phyloP scores from a whole-genome alignment of 2,797 vertebrate genomes.

The Nasua narica region DNA sequence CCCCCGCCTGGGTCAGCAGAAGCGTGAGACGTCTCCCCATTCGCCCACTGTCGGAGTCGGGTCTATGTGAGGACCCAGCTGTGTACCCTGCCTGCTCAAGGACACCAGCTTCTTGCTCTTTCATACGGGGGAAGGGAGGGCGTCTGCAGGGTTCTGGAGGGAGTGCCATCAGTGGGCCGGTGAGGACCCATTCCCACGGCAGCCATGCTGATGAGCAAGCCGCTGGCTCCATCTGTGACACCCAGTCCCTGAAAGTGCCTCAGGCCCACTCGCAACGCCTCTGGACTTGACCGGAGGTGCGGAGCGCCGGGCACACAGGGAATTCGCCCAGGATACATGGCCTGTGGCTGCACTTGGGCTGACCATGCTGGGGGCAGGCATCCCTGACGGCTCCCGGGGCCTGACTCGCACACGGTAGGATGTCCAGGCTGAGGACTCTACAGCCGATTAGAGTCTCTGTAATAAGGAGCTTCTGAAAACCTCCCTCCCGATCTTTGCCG shows the following conservation, averaged over 20 bases:
- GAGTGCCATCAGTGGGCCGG: neutral
- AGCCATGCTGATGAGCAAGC: no score
- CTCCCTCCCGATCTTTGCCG: neutral
- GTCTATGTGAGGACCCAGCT: no score
- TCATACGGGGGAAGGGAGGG: no score
- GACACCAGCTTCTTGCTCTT: neutral
- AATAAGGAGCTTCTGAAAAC: neutral
- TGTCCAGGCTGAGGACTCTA: neutral
- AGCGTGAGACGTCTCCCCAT: neutral
- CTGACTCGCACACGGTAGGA: neutral
- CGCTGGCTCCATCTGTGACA: neutral
- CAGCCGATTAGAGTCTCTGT: neutral
- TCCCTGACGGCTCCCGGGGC: neutral
- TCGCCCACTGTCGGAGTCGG: neutral
- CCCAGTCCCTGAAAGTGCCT: neutral
- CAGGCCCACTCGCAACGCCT: neutral
- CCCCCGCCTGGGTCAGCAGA: neutral
- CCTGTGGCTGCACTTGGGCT: neutral
- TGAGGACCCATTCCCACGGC: neutral
- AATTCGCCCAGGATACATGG: fast-evolving
- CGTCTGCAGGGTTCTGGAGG: neutral
- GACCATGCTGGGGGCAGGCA: fast-evolving
- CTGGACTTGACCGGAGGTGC: neutral
- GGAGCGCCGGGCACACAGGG: neutral
- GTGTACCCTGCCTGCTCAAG: neutral